phyloP scores from a whole-genome alignment of 1,140 invertebrate genomes.

The Triops longicaudatus region DNA sequence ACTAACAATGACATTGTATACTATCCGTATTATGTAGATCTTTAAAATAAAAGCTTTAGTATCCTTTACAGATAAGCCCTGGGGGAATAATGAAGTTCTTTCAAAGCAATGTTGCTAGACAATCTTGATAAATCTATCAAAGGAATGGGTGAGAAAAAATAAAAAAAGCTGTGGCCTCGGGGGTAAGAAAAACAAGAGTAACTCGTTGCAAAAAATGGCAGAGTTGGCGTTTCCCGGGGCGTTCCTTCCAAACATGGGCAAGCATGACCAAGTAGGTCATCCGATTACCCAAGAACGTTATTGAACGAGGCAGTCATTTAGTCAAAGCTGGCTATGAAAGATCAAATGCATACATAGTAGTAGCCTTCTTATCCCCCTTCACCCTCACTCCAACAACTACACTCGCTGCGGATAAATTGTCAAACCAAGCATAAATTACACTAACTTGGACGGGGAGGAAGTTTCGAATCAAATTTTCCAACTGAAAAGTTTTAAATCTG shows the following conservation, averaged over 20 bases:
- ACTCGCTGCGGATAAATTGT: neutral
- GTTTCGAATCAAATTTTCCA: too few species aligned
- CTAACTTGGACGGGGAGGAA: too few species aligned
- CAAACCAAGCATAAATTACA: too few species aligned
- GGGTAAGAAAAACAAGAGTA: neutral
- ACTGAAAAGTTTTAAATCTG: too few species aligned
- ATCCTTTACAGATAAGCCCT: too few species aligned
- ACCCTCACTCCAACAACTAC: neutral
- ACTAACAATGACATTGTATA: too few species aligned
- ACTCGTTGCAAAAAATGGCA: neutral
- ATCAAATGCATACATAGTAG: neutral
- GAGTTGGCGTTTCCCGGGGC: neutral
- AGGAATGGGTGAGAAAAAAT: too few species aligned
- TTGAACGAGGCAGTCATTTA: neutral
- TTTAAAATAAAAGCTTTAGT: too few species aligned
- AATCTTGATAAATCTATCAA: too few species aligned
- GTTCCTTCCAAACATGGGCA: neutral
- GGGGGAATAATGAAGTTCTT: too few species aligned
- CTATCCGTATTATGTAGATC: too few species aligned
- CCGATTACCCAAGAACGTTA: slow-evolving; percentile 1
- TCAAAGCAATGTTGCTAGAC: too few species aligned
- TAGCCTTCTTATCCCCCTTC: neutral
- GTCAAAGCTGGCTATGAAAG: neutral
- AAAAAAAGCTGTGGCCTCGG: neutral
- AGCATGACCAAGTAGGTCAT: slow-evolving; percentile 1